A percentile compares a stretch with the other conserved stretches of the same genome.
These are phyloP conservation scores for Drosophila sordidula DNA, from an alignment of 2,888 invertebrate species.

Conservation along the genomic window DNA sequence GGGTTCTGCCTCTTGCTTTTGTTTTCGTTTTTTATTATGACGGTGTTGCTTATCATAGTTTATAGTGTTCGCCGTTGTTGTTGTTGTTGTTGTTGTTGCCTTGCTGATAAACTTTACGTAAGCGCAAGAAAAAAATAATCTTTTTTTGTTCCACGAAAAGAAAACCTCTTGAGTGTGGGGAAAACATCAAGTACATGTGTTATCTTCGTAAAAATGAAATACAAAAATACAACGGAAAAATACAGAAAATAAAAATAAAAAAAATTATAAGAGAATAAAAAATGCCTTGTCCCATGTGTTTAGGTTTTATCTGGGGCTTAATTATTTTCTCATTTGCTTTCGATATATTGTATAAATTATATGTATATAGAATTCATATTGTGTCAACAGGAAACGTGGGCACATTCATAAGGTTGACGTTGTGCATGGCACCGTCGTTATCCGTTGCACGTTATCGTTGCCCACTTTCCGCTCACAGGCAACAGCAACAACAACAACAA, in stretches of 20 bases:
- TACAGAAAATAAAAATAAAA: neutral
- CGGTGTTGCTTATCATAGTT: conserved; percentile 77
- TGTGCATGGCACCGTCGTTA: conserved; percentile 56
- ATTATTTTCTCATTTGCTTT: conserved; percentile 58
- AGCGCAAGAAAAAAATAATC: conserved; percentile 37
- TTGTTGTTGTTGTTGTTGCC: conserved; percentile 40
- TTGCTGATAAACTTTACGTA: conserved; percentile 66
- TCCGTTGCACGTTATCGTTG: conserved; percentile 60
- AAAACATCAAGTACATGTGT: conserved; percentile 46
- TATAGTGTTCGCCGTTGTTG: conserved; percentile 52
- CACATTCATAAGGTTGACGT: conserved; percentile 59
- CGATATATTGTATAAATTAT: conserved; percentile 19
- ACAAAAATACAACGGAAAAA: conserved; percentile 10
- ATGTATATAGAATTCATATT: conserved; percentile 14
- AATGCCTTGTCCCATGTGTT: conserved; percentile 30
- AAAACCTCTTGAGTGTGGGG: conserved; percentile 48
- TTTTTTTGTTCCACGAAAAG: conserved; percentile 42
- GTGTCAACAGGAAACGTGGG: conserved; percentile 76
- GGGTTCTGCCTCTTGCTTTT: conserved; percentile 16
- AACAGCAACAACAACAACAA: conserved; percentile 6
- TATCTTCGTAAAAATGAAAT: conserved; percentile 28
- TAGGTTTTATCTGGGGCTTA: conserved; percentile 46
- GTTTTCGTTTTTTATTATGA: conserved; percentile 50
- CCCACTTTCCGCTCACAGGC: conserved; percentile 57
- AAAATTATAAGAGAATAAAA: neutral